A percentile compares a stretch with the other conserved stretches of the same genome.
Evolutionary conservation across 2,113 vertebrate species (phyloP).

Genomic region (Nannobrachium achirus): DNA sequence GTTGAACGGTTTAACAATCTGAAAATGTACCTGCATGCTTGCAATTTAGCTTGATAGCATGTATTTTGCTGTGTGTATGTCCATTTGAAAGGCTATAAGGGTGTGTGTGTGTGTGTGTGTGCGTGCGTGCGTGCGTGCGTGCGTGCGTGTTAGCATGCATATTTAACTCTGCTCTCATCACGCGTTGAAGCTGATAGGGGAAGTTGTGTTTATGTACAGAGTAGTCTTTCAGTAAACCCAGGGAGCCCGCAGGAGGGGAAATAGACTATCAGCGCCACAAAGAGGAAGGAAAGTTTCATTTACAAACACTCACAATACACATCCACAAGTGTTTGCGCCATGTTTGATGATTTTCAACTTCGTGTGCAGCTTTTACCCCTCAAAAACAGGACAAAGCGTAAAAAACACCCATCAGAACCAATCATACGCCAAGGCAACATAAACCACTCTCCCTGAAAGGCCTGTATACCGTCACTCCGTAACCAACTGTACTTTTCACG

Average conservation of each 20-base stretch:
- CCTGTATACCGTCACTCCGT: conserved; percentile 52
- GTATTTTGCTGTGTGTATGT: not conserved
- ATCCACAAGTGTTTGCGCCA: conserved; percentile 46
- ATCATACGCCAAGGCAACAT: conserved; percentile 33
- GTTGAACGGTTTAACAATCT: conserved; percentile 17
- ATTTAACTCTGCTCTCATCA: conserved; percentile 59
- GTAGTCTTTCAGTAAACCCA: conserved; percentile 63
- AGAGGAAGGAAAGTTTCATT: conserved; percentile 65
- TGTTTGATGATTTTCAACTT: conserved; percentile 42
- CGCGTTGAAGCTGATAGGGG: conserved; percentile 63
- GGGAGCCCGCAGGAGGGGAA: conserved; percentile 51
- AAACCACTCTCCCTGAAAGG: conserved; percentile 28
- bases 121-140: not conserved
- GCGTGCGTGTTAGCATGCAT: conserved; percentile 7
- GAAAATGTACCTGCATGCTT: not conserved
- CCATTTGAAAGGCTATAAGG: not conserved
- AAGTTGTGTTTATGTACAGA: conserved; percentile 68
- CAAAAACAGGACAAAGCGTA: conserved; percentile 31
- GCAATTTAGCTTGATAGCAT: too few species aligned
- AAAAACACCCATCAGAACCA: conserved; percentile 48
- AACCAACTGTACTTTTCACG: conserved; percentile 37
- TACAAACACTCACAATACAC: conserved; percentile 48
- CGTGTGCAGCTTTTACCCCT: conserved; percentile 4
- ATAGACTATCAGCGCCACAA: conserved; percentile 46
- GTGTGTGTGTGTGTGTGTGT: conserved; percentile 15